Evolutionary conservation across 1,140 invertebrate species (phyloP).

Genomic region (Dendrolimus kikuchii): DNA sequence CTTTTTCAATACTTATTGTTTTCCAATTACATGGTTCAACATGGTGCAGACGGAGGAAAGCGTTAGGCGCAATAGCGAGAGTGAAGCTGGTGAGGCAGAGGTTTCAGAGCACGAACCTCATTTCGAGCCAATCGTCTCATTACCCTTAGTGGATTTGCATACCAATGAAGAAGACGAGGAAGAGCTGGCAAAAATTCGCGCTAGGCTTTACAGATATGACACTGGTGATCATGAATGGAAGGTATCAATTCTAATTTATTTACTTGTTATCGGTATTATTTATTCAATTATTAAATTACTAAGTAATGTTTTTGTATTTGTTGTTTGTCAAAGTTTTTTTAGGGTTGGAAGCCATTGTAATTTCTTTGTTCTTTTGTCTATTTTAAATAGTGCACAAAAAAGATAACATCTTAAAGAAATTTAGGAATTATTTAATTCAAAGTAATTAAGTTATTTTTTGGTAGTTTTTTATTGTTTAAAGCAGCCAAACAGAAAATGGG

Average conservation of each 20-base stretch:
- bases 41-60: constrained; percentile 45
- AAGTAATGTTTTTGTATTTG: not conserved
- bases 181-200: constrained; percentile 81
- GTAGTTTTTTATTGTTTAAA: too few species aligned
- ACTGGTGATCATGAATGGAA: constrained; percentile 76
- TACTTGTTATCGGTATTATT: not conserved
- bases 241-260: constrained; percentile 30
- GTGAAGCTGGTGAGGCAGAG: constrained; percentile 49
- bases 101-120: constrained; percentile 77
- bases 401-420: too few species aligned
- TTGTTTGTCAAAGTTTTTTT: too few species aligned
- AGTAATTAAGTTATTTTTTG: too few species aligned
- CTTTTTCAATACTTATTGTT: too few species aligned
- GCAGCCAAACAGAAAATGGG: too few species aligned
- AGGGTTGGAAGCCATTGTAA: too few species aligned
- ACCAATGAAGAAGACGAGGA: constrained; percentile 88
- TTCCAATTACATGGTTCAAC: too few species aligned
- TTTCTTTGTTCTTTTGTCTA: too few species aligned
- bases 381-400: too few species aligned
- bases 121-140: constrained; percentile 82
- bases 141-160: constrained; percentile 83
- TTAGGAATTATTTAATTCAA: too few species aligned
- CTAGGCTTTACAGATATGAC: constrained; percentile 73
- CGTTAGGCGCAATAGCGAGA: constrained; percentile 59
- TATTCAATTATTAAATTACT: not conserved